These are phyloP conservation scores for Xestia sexstrigata DNA, from an alignment of 2,888 invertebrate genomes.

Conservation along the genomic window DNA sequence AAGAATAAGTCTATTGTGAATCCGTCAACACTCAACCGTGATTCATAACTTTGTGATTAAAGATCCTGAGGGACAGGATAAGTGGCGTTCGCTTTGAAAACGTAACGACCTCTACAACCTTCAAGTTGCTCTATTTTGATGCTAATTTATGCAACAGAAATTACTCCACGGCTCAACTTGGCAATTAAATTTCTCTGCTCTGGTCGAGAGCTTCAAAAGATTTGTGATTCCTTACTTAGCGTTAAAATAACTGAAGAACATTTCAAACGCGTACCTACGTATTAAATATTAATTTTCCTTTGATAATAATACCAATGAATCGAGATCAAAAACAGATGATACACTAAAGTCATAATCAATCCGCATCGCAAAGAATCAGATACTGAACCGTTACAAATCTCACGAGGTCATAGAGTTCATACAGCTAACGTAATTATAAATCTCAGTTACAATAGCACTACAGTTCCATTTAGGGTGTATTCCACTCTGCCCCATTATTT, in stretches of 20 bases:
- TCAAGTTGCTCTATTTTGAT: neutral
- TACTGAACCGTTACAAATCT: slow-evolving; percentile 42
- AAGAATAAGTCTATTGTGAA: neutral
- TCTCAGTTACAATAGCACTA: neutral
- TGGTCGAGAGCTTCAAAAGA: neutral
- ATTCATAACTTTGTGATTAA: no score
- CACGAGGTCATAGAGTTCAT: slow-evolving; percentile 51
- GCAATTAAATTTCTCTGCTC: neutral
- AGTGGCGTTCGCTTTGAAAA: neutral
- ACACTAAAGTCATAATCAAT: slow-evolving; percentile 15
- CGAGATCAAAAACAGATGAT: slow-evolving; percentile 12
- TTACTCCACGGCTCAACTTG: neutral
- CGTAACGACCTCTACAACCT: neutral
- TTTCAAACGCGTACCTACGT: neutral
- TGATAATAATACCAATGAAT: slow-evolving; percentile 7
- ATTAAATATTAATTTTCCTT: neutral
- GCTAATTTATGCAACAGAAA: neutral
- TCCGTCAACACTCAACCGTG: no score
- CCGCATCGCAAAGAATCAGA: slow-evolving; percentile 10
- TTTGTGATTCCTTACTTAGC: neutral
- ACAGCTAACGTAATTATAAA: slow-evolving; percentile 18
- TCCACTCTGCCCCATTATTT: neutral
- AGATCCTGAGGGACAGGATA: neutral
- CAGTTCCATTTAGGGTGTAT: slow-evolving; percentile 1
- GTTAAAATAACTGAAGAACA: neutral